Percentiles rank a stretch among this genome's conserved stretches.
phyloP scores from a whole-genome alignment of 2,888 invertebrate genomes.

The Thera obeliscata region DNA sequence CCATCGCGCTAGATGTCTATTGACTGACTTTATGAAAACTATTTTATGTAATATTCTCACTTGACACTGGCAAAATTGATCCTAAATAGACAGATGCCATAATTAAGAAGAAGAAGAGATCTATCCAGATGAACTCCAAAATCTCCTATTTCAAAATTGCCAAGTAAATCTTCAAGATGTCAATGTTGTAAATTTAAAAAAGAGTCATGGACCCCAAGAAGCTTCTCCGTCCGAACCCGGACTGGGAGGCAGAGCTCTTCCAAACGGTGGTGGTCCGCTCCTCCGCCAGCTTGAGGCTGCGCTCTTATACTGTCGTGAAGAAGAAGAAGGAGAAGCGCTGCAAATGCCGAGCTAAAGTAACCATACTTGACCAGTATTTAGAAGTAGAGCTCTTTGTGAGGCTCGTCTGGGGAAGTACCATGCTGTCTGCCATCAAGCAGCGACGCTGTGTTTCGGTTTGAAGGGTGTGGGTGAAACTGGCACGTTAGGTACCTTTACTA shows the following conservation, averaged over 20 bases:
- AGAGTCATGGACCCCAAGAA: background rate
- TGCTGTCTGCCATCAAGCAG: no score
- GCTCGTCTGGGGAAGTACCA: no score
- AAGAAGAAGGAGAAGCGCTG: slow-evolving; percentile 26
- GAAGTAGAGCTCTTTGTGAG: no score
- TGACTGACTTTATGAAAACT: no score
- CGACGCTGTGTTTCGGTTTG: no score
- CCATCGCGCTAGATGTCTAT: no score
- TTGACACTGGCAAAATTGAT: no score
- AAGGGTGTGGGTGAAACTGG: no score
- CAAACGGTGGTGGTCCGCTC: slow-evolving; percentile 44
- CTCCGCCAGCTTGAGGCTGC: slow-evolving; percentile 34
- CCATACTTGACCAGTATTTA: no score
- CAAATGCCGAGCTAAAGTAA: slow-evolving; percentile 18
- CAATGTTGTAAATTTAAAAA: background rate
- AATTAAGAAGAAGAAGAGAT: background rate
- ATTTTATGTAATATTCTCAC: no score
- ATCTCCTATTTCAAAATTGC: background rate
- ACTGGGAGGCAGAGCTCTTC: slow-evolving; percentile 49
- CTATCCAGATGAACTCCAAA: background rate
- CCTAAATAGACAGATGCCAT: no score
- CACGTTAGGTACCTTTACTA: no score
- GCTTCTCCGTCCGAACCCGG: slow-evolving; percentile 45
- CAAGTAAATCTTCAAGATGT: background rate
- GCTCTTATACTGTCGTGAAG: slow-evolving; percentile 33